Percentiles rank a stretch among this genome's conserved stretches.
These are phyloP conservation scores for Epinotia bilunana DNA, from an alignment of 2,888 invertebrate genomes.

Conservation along the genomic window DNA sequence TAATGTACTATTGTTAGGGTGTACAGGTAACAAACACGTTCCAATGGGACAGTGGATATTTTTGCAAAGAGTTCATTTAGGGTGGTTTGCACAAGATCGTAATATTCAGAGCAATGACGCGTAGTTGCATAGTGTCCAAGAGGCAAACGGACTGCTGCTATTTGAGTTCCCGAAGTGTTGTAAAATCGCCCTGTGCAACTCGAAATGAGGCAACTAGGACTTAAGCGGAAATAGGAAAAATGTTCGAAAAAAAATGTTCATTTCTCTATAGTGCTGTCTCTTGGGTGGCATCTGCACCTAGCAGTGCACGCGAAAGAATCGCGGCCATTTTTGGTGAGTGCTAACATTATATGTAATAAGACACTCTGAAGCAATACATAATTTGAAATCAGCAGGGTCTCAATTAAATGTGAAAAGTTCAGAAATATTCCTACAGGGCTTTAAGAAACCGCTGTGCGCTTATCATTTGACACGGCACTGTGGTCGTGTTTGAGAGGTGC, in stretches of 20 bases:
- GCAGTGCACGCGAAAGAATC: not conserved
- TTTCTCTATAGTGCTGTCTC: too few species aligned
- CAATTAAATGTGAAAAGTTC: not conserved
- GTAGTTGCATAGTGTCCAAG: too few species aligned
- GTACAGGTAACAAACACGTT: not conserved
- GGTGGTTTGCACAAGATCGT: not conserved
- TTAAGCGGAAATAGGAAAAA: too few species aligned
- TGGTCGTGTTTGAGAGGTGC: conserved; percentile 51
- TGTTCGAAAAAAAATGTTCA: too few species aligned
- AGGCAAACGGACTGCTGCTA: too few species aligned
- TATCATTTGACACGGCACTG: not conserved
- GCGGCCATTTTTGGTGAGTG: not conserved
- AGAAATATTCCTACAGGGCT: not conserved
- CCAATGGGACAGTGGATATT: not conserved
- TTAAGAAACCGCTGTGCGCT: not conserved
- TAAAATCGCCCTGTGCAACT: too few species aligned
- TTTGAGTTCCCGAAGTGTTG: too few species aligned
- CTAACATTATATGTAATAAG: not conserved
- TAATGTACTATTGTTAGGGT: too few species aligned
- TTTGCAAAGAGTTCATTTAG: not conserved
- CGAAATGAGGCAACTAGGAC: too few species aligned
- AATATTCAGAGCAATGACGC: too few species aligned
- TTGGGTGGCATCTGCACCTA: not conserved
- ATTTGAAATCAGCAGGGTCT: not conserved
- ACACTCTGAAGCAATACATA: not conserved